Conservation (phyloP, 2,113 vertebrate genomes). For the Pygoscelis adeliae region DNA sequence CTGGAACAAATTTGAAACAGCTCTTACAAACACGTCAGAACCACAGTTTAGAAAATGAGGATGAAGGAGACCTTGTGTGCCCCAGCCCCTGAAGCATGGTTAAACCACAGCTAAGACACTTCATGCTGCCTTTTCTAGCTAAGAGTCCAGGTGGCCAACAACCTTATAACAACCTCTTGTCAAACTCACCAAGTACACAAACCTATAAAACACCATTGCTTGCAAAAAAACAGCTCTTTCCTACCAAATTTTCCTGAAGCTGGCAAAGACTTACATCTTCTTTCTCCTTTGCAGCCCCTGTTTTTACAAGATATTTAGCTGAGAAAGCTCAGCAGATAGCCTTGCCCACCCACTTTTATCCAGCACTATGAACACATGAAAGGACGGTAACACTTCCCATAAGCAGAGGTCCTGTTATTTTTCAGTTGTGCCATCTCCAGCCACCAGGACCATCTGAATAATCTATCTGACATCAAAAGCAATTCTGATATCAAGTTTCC, state of each 20-base stretch:
- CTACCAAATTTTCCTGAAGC: too few species aligned
- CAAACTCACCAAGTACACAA: background rate
- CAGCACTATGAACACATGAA: background rate
- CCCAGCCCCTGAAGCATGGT: background rate
- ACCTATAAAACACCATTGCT: background rate
- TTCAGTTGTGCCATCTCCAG: background rate
- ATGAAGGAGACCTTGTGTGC: background rate
- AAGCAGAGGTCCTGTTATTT: background rate
- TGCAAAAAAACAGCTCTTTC: background rate
- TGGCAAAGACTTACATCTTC: background rate
- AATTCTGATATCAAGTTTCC: background rate
- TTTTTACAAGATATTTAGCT: background rate
- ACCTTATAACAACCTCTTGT: background rate
- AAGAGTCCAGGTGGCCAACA: background rate
- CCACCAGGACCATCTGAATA: background rate
- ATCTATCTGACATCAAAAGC: background rate
- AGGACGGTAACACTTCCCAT: accelerated
- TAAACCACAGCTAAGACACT: background rate
- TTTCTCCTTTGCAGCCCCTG: background rate
- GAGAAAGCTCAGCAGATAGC: background rate
- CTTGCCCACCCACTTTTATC: background rate
- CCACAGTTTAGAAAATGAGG: background rate
- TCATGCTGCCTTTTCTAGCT: background rate
- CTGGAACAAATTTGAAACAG: background rate
- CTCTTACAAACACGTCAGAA: accelerated